Percentiles rank a stretch among this genome's conserved stretches.
Evolutionary conservation across 2,888 invertebrate species (phyloP).

Genomic region (Andricus quercusramuli): DNA sequence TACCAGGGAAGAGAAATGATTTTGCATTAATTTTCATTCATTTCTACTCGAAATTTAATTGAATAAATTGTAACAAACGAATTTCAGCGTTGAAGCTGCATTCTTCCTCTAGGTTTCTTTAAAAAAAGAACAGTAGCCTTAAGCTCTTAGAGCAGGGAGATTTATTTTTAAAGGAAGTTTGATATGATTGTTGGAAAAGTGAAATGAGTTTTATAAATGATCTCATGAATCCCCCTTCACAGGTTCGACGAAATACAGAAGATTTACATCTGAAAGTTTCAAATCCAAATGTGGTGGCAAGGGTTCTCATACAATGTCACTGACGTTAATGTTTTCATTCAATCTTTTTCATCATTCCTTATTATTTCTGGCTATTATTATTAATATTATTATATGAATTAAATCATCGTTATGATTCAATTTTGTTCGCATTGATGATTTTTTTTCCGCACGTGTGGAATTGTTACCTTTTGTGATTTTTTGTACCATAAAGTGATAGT

Average conservation of each 20-base stretch:
- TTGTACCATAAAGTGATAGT: too few relatives aligned
- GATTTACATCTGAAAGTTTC: slow-evolving; percentile 15
- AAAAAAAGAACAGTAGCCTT: neutral
- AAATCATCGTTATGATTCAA: too few relatives aligned
- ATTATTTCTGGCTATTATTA: neutral
- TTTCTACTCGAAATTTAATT: neutral
- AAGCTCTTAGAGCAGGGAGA: neutral
- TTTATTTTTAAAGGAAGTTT: slow-evolving; percentile 9
- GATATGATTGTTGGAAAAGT: neutral
- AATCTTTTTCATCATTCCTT: neutral
- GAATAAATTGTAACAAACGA: neutral
- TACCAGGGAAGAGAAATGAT: neutral
- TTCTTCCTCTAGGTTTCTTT: neutral
- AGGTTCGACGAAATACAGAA: neutral
- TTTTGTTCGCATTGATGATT: too few relatives aligned
- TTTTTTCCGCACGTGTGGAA: too few relatives aligned
- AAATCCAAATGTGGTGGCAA: neutral
- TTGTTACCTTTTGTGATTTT: too few relatives aligned
- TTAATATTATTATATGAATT: too few relatives aligned
- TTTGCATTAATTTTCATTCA: neutral
- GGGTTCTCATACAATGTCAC: neutral
- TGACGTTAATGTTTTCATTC: neutral
- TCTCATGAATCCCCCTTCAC: slow-evolving; percentile 3
- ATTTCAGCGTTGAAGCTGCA: neutral
- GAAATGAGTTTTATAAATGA: slow-evolving; percentile 7